Evolutionary conservation across 1,140 invertebrate species (phyloP).

Genomic region (Brachionus plicatilis): DNA sequence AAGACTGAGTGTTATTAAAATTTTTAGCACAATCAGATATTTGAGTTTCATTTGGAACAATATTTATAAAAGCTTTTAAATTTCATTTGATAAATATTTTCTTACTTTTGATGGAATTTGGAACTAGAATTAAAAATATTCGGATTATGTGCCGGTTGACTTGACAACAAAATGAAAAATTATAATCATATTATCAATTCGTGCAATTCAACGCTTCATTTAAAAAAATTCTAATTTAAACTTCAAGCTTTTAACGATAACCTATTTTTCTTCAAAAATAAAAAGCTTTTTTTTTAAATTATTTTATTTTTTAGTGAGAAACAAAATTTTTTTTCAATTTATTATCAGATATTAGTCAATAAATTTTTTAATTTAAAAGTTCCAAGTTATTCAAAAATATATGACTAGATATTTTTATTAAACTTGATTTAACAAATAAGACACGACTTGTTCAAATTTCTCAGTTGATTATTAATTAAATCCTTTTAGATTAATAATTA

Average conservation of each 20-base stretch:
- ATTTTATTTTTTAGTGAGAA: too few species aligned
- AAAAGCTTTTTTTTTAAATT: not conserved
- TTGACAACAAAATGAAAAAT: not conserved
- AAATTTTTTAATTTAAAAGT: too few species aligned
- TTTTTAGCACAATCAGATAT: not conserved
- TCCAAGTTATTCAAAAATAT: not conserved
- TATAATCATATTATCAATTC: not conserved
- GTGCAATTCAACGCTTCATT: not conserved
- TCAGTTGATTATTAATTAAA: too few species aligned
- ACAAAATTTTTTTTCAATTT: too few species aligned
- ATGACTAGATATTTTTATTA: not conserved
- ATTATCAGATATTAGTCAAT: too few species aligned
- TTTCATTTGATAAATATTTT: constrained; percentile 4
- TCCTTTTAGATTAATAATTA: too few species aligned
- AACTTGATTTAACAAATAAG: too few species aligned
- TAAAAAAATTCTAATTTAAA: not conserved
- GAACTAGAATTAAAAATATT: not conserved
- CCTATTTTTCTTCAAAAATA: not conserved
- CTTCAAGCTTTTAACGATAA: not conserved
- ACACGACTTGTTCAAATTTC: not conserved
- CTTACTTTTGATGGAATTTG: not conserved
- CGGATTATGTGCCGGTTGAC: not conserved
- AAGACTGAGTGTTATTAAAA: not conserved
- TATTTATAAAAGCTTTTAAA: not conserved
- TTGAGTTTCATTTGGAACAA: not conserved